Evolutionary conservation across 2,797 vertebrate species (phyloP), one percentile per base, ranked within the genome.

Genomic region (Picus viridis): DNA sequence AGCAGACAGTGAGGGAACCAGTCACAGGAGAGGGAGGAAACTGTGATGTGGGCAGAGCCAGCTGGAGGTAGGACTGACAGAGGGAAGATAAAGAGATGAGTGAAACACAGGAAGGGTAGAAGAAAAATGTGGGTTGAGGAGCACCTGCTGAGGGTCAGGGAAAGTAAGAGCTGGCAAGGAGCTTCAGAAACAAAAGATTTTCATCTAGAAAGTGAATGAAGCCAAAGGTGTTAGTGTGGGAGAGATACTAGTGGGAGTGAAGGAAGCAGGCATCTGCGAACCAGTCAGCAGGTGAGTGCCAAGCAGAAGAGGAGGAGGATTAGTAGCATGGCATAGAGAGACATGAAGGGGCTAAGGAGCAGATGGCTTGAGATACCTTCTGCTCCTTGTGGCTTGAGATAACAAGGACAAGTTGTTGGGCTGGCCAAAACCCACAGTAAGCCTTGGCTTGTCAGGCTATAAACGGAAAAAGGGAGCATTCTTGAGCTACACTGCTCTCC

Each of bases 301-400:
- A 1, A 69, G 54, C 19, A 47, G 56, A 68, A 24, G 10, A 77
- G 36, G 7, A 74, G 36, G 6, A 71, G 18, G 32, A 73, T 64
- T 45, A 75, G 12, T 24, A 49, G 27, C 18, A 19, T 17, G 7
- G 18, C 6, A 27, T 6, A 30, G 47, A 53, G 22, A 67, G 23
- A 58, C 6, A 6, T 2, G 22, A 67, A 61, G 20, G 22, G 49
- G 30, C 19, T 49, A 34, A 5, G 9, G 29, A 71, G 51, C 19
- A 43, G 41, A 58, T 65, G 24, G 20, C 64, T 47, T 26, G 45
- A 71, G 19, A 27, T 7, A n/a, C 58, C 51, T 72, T 70, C 71
- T 78, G 41, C 16, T 88, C 24, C 22, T 0, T 0, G 54, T 64
- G 67, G 32, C 58, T 89, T 13, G 6, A 0, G 3, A 16, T 16